Base-by-base conservation (phyloP, 2,888 invertebrate species). In the Athalia cordata region DNA sequence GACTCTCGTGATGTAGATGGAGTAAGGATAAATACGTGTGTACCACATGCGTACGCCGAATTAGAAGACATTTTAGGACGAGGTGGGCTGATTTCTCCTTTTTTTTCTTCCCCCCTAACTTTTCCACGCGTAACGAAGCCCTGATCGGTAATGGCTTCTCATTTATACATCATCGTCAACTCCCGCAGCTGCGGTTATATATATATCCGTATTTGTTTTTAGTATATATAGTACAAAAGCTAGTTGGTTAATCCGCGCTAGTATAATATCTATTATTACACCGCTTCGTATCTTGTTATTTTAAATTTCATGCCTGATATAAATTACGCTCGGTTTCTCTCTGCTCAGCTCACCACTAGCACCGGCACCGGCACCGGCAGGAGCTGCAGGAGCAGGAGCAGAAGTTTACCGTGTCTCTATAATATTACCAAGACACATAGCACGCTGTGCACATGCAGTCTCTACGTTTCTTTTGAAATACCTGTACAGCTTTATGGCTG, bases 291-390 rank as follows among this genome's bases (percentile, higher is more conserved):
- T 72, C 70, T 72, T 72, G 70, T 72, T 67, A 67, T 77, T 77
- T 66, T 52, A 67, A 77, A 77, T 77, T 77, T 67, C 67, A 67
- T 67, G 66, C 77, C 67, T 66, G 57, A 77, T 77, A 66, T 77
- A 77, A 77, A 77, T 77, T 66, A 67, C 67, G 67, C 67, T 66
- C 15, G 11, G 59, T 57, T 50, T 57, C 47, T 66, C 77, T 52
- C 57, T 7, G 43, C n/a, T 9, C 57, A 13, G 62, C 0, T 29
- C 45, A n/a, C 11, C 8, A 13, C 65, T 45, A 5, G 65, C 11
- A 67, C 65, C 65, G 45, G 29, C 29, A 29, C 65, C 59, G 11
- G 65, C 11, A 67, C 65, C 65, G 45, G 29, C 29, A 29, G 29
- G 29, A 29, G 29, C 29, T 29, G 29, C 29, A 29, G 29, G 29